Base-by-base conservation (phyloP, 1,140 invertebrate genomes). In the Oscheius sp. region DNA sequence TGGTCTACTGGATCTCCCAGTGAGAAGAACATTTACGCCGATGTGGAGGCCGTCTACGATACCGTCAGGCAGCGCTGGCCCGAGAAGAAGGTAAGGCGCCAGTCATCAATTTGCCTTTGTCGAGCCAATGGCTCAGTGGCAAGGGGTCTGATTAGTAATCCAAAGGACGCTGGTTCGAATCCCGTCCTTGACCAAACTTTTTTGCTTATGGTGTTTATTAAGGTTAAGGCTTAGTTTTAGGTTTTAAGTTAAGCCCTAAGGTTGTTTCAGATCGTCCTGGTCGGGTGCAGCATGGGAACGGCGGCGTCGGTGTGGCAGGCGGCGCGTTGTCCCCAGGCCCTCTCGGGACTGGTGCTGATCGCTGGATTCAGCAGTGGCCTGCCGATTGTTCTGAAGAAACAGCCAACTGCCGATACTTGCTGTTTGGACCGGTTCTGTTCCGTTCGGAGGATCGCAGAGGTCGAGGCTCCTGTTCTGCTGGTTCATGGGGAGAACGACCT, bases 271-370 rank as follows among this genome's bases (percentile, higher is more conserved):
- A 75, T 75, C 34, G 58, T 69, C 4, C 31, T 75, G 1, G 58
- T 75, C 31, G 73, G 73, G 2, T 63, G 49, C 31, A 70, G 66
- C 35, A 70, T 75, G 31, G 73, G 73, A n/a, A 75, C 73, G n/a
- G 38, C 67, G 2, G 67, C 73, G 26, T 36, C 58, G 0, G 63
- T 63, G 3, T 35, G 70, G 23, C 28, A 70, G 10, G 73, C 73
- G 2, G 32, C 73, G 3, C 59, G 28, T 10, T 63, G 70, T 29
- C 73, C 73, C 2, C 35, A 45, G n/a, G 45, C 26, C 1, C 67
- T 75, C 1, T 35, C 62, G 13, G 73, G 73, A 36, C 58, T 75
- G 18, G 67, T 75, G 13, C 58, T 75, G 13, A 49, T 75, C 31
- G 66, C 73, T 18, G 68, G 58, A 10, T 75, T 75, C 70, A 61